Base-by-base conservation (phyloP, 2,888 invertebrate species). In the Sisyra terminalis region DNA sequence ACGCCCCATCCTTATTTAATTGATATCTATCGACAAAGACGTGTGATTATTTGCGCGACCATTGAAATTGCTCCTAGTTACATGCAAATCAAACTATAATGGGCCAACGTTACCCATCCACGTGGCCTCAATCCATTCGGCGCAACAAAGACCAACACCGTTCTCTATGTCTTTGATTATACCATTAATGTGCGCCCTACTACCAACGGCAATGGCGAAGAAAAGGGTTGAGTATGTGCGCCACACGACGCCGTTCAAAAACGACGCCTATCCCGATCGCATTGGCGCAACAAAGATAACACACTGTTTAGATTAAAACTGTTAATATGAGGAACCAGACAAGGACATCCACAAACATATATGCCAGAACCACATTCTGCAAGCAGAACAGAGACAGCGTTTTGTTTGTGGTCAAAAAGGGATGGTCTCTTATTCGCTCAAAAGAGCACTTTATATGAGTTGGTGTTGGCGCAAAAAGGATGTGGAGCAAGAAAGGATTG, bases 331-430 rank as follows among this genome's bases (percentile, higher is more conserved):
- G 17, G 41, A 32, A 34, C 8, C 10, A 24, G 29, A 16, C 13
- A 16, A 29, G 15, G 14, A 30, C 14, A 32, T 13, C 15, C 42
- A 39, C 58, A 62, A 60, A 60, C 60, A 58, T 58, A 57, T 54
- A 55, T 51, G 57, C n/a, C n/a, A 52, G 53, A 50, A 55, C 59
- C 53, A 51, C 52, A 55, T 60, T 55, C 44, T 59, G 59, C 58
- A 63, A 60, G 65, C 30, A 62, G 60, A 63, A 61, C 65, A 70
- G 67, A 65, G 69, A 69, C 69, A 69, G 63, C 66, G 67, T 66
- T 66, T 69, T 66, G 68, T 71, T 71, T 74, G 75, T 68, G 75
- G 75, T 74, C 69, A 65, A 64, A 65, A 70, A 70, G 73, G 74
- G 74, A 69, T 66, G 74, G 73, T 73, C 67, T 71, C 67, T 69